These are phyloP conservation scores for Agapornis canus DNA, from an alignment of 2,797 vertebrate species.

Conservation along the genomic window DNA sequence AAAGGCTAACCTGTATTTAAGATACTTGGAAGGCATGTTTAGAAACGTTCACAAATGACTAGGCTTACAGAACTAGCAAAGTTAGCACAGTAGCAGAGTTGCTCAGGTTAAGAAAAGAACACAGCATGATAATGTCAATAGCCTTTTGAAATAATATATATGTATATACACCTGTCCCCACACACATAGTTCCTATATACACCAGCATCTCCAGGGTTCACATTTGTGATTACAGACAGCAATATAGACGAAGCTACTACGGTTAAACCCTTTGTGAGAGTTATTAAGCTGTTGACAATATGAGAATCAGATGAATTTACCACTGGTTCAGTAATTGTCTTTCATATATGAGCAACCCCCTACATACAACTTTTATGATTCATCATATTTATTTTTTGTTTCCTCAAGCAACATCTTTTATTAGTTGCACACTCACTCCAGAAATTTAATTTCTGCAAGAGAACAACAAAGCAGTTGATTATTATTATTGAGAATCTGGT, in stretches of 20 bases:
- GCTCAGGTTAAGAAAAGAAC: conserved; percentile 21
- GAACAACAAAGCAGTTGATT: conserved; percentile 96
- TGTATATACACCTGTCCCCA: background rate
- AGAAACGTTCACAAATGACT: conserved; percentile 11
- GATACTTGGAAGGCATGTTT: background rate
- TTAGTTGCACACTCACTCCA: conserved; percentile 96
- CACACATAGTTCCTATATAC: background rate
- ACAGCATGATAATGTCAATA: background rate
- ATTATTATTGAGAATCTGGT: conserved; percentile 98
- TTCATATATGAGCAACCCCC: conserved; percentile 86
- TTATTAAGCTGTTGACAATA: conserved; percentile 90
- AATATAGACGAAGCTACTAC: conserved; percentile 36
- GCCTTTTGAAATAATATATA: background rate
- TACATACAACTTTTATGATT: conserved; percentile 89
- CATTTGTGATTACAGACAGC: conserved; percentile 53
- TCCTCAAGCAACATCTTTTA: conserved; percentile 98
- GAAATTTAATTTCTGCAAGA: conserved; percentile 97
- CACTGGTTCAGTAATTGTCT: conserved; percentile 94
- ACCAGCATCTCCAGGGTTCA: background rate
- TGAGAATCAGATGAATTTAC: conserved; percentile 88
- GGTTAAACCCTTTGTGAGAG: conserved; percentile 69
- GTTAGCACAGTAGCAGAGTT: background rate
- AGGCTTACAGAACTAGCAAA: background rate
- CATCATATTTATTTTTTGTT: conserved; percentile 99
- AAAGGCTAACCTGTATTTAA: background rate